Base-by-base conservation (phyloP, 2,888 invertebrate species). In the Periphyllus acericola region DNA sequence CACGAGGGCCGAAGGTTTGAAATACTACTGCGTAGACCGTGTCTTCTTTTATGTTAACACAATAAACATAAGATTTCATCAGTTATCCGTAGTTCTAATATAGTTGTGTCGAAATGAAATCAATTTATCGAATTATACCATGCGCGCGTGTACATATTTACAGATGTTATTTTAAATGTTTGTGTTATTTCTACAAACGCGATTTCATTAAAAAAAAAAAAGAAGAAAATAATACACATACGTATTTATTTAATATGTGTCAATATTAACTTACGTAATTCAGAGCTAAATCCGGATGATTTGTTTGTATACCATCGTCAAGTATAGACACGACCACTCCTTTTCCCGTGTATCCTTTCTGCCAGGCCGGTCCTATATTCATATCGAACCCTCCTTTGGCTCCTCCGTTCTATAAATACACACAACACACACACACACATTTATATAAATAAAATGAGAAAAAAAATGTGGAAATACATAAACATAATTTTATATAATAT, bases 231-330 rank as follows among this genome's bases (percentile, higher is more conserved):
- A 29, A 68, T 25, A n/a, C 25, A 6, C 68, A 29, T 0, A 82
- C 55, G 55, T 60, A 52, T 34, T 74, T 74, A 29, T 21, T 36
- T 36, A 83, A 25, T 46, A 46, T 46, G 46, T 36, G 34, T 21
- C 19, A 83, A 55, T 55, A 83, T 40, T 34, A 60, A 94, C 96
- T 95, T 93, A 97, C 97, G 92, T 98, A 98, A 92, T 98, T 98
- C 91, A 95, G 95, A 21, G 95, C 94, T 89, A 98, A 93, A 92
- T 98, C 98, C 8, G 98, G 98, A 93, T 98, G 98, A 92, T 97
- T 96, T 89, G 96, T 96, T 93, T 99, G 98, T 90, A 99, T 98
- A 89, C 99, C 99, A 92, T 99, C 99, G 92, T 99, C 99, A 83
- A 99, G 93, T 91, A 99, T 99, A 89, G 98, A 98, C 84, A 99